Base-by-base conservation (phyloP, 64 coral and sea anemone genomes). In the Astreopora myriophthalma region DNA sequence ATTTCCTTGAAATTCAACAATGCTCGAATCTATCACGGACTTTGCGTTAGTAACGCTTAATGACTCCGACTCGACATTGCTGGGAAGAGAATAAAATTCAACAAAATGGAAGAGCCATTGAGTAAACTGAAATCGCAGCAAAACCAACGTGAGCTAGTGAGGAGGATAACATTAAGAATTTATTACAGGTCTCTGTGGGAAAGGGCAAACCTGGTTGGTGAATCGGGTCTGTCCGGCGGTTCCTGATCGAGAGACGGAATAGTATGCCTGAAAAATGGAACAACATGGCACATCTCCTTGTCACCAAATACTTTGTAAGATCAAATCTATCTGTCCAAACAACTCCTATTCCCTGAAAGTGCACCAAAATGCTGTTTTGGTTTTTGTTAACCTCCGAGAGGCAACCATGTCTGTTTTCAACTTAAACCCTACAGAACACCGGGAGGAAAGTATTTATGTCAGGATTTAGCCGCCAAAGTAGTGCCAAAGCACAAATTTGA, bases 11-110 rank as follows among this genome's bases (percentile, higher is more conserved):
- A 67, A 74, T 25, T 90, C 72, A 16, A 80, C 72, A 20, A 86
- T 83, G 52, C 72, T 89, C 17, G 93, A 76, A 58, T 92, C 90
- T 22, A 92, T 60, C 5, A 67, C 12, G 57, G 80, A 87, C 57
- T 91, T 94, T 31, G 86, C 90, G 13, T 91, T 94, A 30, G 90
- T 89, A 62, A 74, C 96, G 85, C 86, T 93, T 25, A 86, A 42
- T 25, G 94, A 77, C 38, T 98, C 96, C 9, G 96, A 98, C 38
- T 98, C 96, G 13, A 91, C 83, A 68, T 83, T 89, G 75, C 96
- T 98, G 34, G 26, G 80, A 76, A 60, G n/a, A 16, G 9, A 76
- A 46, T 32, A 36, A 69, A 9, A 38, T 32, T 29, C 19, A 22
- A 36, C 16, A 20, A 33, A 12, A 11, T 19, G 4, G 22, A 44